Evolutionary conservation across 2,113 vertebrate genomes (phyloP), one percentile per base, ranked within the genome.

Genomic region (Eolophus roseicapilla): DNA sequence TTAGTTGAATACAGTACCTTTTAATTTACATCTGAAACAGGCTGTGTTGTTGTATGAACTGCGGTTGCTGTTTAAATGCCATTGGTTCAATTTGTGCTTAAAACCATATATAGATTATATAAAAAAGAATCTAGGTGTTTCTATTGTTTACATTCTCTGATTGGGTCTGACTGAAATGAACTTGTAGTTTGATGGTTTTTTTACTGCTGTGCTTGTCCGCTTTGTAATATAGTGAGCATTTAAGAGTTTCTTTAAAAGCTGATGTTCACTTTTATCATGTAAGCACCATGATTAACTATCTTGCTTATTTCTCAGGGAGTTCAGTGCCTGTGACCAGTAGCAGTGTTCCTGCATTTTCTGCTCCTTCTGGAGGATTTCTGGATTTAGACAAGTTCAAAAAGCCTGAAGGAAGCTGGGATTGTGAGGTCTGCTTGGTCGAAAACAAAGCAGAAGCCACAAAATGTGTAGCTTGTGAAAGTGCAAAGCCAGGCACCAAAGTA

Each of bases 371-470:
- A 95, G 83, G 95, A 92, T 96, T 94, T 89, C 90, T 97, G 69
- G 98, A 98, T 94, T 98, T 98, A 82, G 98, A 98, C 19, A 98
- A 98, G 82, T 98, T 98, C 95, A 98, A 98, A 97, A 98, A 98
- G 68, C 98, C 98, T 0, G 97, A 98, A 87, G 98, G 98, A 93
- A 97, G 97, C 88, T 98, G 98, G 98, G 96, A 98, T 33, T 98
- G 98, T 94, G 97, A 98, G 15, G 94, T 88, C 33, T 98, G 98
- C 90, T 49, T 95, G 7, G 98, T 98, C 55, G 92, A 93, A 92
- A 98, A 98, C 85, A 96, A 97, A 96, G 85, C 97, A 27, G 98
- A 98, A 70, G 95, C 88, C 52, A 95, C 95, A 27, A 97, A 97
- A 90, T 98, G 98, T 52, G 18, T 95, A 73, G 88, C 98, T 37